Evolutionary conservation across 2,888 invertebrate genomes (phyloP), one percentile per base, ranked within the genome.

Genomic region (Neuroscelio doddi): DNA sequence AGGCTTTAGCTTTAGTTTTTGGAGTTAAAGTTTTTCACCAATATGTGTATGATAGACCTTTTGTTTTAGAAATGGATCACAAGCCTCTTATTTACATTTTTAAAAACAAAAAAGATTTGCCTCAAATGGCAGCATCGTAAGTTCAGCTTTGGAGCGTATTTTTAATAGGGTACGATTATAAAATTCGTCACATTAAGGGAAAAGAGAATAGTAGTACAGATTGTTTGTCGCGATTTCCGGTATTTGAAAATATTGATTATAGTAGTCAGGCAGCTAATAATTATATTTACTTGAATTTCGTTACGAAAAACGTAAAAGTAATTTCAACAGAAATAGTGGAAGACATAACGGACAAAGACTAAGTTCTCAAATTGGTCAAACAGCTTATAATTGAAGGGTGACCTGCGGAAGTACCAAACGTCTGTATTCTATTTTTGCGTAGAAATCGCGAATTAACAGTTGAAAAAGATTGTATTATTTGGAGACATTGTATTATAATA

Each of bases 61-160:
- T 80, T 41, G 72, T 68, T 0, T 51, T 84, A 1, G 10, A 75
- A 2, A 83, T 83, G 1, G 82, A 84, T 57, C 78, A 82, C 55
- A 74, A 81, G 50, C 83, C 85, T 3, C 61, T 85, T 9, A 70
- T 44, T 4, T 70, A 64, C 16, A 74, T 85, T 10, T 75, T 83
- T 55, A 49, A 63, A 0, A 24, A 46, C 9, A 64, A 57, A 72
- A 62, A 65, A 39, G 61, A 36, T 36, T 75, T 34, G 70, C 78
- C 52, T 14, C 66, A 29, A 44, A 63, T 78, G 58, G 73, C 76
- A 36, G 72, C 78, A 8, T 65, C 64, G 21, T 62, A 71, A 26
- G 70, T 75, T 55, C 76, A 69, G 52, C 49, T 70, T 38, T 81
- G 74, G 77, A 72, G 75, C 3, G 50, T 72, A 0, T 55, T 74